These are phyloP conservation scores for Drosophila kohkoa DNA, from an alignment of 1,140 invertebrate genomes.

Conservation along the genomic window DNA sequence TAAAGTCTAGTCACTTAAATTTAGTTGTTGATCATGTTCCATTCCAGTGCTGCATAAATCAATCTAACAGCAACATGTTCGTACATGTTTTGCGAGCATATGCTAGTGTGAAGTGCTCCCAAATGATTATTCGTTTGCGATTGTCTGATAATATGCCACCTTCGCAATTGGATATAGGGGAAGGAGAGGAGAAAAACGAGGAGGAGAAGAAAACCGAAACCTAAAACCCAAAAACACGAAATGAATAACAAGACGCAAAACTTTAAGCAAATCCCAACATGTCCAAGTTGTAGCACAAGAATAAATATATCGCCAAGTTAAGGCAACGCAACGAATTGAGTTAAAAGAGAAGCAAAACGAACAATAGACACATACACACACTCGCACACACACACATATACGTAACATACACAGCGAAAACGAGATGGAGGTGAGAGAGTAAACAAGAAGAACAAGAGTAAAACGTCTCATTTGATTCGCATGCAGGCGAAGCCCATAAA, in stretches of 20 bases:
- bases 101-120: conserved; percentile 2
- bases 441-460: conserved; percentile 11
- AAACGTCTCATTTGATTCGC: conserved; percentile 70
- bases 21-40: not conserved
- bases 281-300: conserved; percentile 1
- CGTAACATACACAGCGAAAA: not conserved
- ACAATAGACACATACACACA: conserved; percentile 1
- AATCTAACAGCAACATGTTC: not conserved
- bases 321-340: conserved; percentile 4
- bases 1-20: not conserved
- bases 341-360: conserved; percentile 4
- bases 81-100: not conserved
- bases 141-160: conserved; percentile 10
- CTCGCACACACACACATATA: not conserved
- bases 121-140: not conserved
- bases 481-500: conserved; percentile 63
- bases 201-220: too few relatives aligned
- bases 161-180: conserved; percentile 11
- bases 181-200: not conserved
- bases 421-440: not conserved
- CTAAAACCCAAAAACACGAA: conserved; percentile 25
- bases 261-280: conserved; percentile 64
- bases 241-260: conserved; percentile 46
- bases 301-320: conserved; percentile 30
- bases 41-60: not conserved